These are phyloP conservation scores for Leucoma salicis DNA, from an alignment of 2,888 invertebrate genomes.

Conservation along the genomic window DNA sequence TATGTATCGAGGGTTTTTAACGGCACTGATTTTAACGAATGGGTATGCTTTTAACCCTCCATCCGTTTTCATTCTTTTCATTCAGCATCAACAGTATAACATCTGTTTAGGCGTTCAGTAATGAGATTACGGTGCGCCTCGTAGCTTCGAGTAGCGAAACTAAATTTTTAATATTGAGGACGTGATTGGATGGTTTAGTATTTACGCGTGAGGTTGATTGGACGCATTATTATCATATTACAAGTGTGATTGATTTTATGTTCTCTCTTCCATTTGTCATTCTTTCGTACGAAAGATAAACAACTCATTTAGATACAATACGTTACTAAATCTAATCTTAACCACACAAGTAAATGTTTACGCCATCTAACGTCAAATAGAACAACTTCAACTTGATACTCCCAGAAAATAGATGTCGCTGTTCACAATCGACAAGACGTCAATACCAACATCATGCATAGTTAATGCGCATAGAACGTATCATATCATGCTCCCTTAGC, in stretches of 20 bases:
- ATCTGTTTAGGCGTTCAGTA: conserved; percentile 34
- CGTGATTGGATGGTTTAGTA: conserved; percentile 32
- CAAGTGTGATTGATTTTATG: conserved; percentile 27
- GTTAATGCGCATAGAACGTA: conserved; percentile 54
- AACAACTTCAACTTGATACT: conserved; percentile 19
- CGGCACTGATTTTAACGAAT: conserved; percentile 43
- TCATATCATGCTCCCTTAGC: conserved; percentile 65
- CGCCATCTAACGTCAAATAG: conserved; percentile 46
- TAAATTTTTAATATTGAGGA: conserved; percentile 36
- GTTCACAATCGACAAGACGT: conserved; percentile 46
- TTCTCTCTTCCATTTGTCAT: conserved; percentile 4
- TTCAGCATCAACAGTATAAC: conserved; percentile 28
- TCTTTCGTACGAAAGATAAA: conserved; percentile 4
- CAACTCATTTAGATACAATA: conserved; percentile 4
- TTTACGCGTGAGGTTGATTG: conserved; percentile 30
- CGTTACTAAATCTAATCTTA: no score
- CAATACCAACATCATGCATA: conserved; percentile 67
- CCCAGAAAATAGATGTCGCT: conserved; percentile 55
- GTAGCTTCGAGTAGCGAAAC: conserved; percentile 33
- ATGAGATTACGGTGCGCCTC: conserved; percentile 40
- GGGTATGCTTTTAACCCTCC: conserved; percentile 36
- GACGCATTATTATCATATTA: conserved; percentile 26
- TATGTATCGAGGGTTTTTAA: conserved; percentile 34
- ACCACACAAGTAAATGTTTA: conserved; percentile 1
- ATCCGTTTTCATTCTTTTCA: conserved; percentile 35